These are phyloP conservation scores for Ophion slaviceki DNA, from an alignment of 2,888 invertebrate species.

Conservation along the genomic window DNA sequence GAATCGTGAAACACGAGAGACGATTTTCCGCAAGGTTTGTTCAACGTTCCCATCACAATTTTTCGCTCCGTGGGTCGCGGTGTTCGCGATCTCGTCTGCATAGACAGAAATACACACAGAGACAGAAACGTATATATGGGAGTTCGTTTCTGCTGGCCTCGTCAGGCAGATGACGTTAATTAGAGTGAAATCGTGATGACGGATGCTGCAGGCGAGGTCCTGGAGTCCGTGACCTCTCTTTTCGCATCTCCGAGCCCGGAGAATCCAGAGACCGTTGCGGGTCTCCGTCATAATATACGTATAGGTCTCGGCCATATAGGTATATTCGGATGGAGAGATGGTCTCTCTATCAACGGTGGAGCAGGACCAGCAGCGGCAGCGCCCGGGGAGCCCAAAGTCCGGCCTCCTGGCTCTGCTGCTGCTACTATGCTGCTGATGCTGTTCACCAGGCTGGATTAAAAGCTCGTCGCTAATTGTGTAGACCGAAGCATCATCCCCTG, in stretches of 20 bases:
- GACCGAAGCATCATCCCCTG: conserved; percentile 33
- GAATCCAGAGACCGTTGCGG: conserved; percentile 24
- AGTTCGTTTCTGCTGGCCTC: conserved; percentile 48
- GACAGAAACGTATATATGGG: not conserved
- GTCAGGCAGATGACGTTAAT: conserved; percentile 66
- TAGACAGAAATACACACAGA: not conserved
- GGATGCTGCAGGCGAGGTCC: conserved; percentile 62
- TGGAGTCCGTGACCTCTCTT: conserved; percentile 60
- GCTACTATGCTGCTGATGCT: conserved; percentile 10
- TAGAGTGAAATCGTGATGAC: conserved; percentile 65
- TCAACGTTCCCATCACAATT: conserved; percentile 33
- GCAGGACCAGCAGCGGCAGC: conserved; percentile 15
- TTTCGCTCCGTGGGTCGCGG: conserved; percentile 24
- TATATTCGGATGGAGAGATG: not conserved
- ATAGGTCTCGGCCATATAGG: not conserved
- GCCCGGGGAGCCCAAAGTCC: conserved; percentile 35
- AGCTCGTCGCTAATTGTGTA: conserved; percentile 63
- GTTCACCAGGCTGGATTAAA: conserved; percentile 64
- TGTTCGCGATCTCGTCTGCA: not conserved
- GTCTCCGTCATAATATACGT: not conserved
- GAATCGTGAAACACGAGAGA: conserved; percentile 7
- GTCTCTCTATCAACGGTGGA: conserved; percentile 14
- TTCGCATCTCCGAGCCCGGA: conserved; percentile 51
- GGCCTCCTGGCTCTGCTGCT: not conserved
- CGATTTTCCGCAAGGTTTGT: conserved; percentile 54